Percentiles rank a stretch among this genome's conserved stretches.
These are phyloP conservation scores for Platycheirus albimanus DNA, from an alignment of 2,888 invertebrate genomes.

Conservation along the genomic window DNA sequence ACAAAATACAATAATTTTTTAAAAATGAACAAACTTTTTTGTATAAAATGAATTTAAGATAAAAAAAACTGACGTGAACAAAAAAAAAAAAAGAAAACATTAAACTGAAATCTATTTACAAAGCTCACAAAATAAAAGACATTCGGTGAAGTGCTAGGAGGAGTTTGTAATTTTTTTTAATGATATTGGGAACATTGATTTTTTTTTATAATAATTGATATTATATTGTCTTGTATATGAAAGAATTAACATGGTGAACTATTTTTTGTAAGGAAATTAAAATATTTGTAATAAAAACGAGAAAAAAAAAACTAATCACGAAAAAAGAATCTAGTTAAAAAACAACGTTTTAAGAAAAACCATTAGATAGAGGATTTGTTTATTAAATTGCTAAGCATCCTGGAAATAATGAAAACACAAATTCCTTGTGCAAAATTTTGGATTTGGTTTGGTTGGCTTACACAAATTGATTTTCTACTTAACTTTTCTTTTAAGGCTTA, in stretches of 20 bases:
- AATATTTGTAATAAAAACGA: constrained; percentile 9
- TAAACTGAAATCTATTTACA: constrained; percentile 33
- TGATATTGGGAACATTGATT: constrained; percentile 49
- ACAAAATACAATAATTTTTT: constrained; percentile 79
- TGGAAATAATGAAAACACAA: too few species aligned
- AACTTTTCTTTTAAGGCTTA: too few species aligned
- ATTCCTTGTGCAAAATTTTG: too few species aligned
- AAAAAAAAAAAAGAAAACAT: constrained; percentile 14
- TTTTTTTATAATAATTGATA: constrained; percentile 38
- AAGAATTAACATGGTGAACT: constrained; percentile 30
- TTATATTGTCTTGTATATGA: constrained; percentile 35
- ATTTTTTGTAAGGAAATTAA: constrained; percentile 52
- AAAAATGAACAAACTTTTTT: constrained; percentile 66
- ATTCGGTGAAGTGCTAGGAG: constrained; percentile 24
- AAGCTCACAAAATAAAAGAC: constrained; percentile 30
- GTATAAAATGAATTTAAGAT: constrained; percentile 52
- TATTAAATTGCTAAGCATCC: too few species aligned
- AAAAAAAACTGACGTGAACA: constrained; percentile 43
- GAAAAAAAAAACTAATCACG: constrained; percentile 9
- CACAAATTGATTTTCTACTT: too few species aligned
- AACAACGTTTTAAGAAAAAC: constrained; percentile 28
- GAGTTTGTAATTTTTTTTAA: constrained; percentile 33
- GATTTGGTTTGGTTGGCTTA: too few species aligned
- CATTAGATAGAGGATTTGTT: constrained; percentile 44
- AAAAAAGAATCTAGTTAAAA: background rate